A percentile compares a stretch with the other conserved stretches of the same genome.
These are phyloP conservation scores for Nymphalis polychloros DNA, from an alignment of 2,888 invertebrate species.

Conservation along the genomic window DNA sequence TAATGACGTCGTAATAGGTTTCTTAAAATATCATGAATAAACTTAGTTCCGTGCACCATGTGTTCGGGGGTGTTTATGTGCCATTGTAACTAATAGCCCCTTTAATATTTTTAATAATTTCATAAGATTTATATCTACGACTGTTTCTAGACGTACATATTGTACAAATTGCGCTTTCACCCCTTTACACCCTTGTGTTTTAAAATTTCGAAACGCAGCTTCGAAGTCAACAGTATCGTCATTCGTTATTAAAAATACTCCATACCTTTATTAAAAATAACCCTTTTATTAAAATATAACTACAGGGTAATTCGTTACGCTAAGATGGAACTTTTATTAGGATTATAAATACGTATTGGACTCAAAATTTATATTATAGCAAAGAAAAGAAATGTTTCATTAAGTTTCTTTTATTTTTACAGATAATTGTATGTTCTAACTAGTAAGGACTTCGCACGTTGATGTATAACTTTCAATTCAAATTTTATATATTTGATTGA, in stretches of 20 bases:
- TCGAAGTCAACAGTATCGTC: not conserved
- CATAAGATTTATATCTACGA: conserved; percentile 18
- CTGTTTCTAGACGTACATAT: conserved; percentile 17
- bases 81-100: not conserved
- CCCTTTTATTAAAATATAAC: conserved; percentile 4
- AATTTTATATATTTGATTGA: too few species aligned
- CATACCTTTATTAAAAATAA: conserved; percentile 9
- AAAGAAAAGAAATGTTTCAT: too few species aligned
- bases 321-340: too few species aligned
- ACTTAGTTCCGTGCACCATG: not conserved
- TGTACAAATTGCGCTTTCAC: conserved; percentile 20
- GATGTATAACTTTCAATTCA: too few species aligned
- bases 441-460: too few species aligned
- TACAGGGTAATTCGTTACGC: conserved; percentile 4
- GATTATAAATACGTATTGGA: too few species aligned
- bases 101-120: conserved; percentile 6
- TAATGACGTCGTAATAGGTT: not conserved
- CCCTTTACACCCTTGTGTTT: conserved; percentile 15
- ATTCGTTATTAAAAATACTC: not conserved
- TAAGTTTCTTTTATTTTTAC: too few species aligned
- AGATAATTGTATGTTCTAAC: too few species aligned
- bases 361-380: too few species aligned
- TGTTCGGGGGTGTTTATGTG: not conserved
- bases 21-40: not conserved
- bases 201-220: conserved; percentile 8